Percentiles rank a stretch among this genome's conserved stretches.
Evolutionary conservation across 2,797 vertebrate genomes (phyloP).

Genomic region (Podarcis lilfordi): DNA sequence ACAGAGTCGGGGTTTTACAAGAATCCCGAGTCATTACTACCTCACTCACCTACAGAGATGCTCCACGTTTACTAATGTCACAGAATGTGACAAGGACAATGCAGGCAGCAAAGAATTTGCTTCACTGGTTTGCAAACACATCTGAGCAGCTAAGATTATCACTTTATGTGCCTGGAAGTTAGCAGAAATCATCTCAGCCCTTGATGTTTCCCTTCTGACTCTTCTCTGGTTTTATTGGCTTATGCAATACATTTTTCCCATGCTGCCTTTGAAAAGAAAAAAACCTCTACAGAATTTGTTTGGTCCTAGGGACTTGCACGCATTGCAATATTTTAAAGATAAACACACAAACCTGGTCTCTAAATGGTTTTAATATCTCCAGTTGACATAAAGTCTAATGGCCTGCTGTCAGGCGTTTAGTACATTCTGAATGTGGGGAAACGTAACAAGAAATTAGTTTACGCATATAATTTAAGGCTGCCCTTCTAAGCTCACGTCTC

Average conservation of each 20-base stretch:
- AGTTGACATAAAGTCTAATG: not conserved
- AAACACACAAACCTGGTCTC: not conserved
- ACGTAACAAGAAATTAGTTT: not conserved
- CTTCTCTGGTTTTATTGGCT: not conserved
- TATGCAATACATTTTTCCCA: not conserved
- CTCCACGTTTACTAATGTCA: not conserved
- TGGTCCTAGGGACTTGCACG: not conserved
- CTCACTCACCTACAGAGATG: too few relatives aligned
- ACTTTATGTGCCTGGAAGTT: not conserved
- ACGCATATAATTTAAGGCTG: not conserved
- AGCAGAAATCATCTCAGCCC: not conserved
- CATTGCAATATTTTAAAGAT: not conserved
- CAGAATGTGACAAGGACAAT: not conserved
- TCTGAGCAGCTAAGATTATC: not conserved
- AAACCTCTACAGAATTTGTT: not conserved
- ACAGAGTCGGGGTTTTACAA: not conserved
- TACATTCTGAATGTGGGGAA: not conserved
- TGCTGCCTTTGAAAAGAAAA: not conserved
- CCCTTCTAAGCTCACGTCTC: too few relatives aligned
- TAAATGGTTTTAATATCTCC: not conserved
- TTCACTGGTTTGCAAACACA: not conserved
- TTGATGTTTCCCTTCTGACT: not conserved
- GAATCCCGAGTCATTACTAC: not conserved
- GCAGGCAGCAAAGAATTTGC: not conserved
- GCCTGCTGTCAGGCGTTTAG: not conserved